phyloP scores from a whole-genome alignment of 2,113 vertebrate genomes.

The Sturnira hondurensis region DNA sequence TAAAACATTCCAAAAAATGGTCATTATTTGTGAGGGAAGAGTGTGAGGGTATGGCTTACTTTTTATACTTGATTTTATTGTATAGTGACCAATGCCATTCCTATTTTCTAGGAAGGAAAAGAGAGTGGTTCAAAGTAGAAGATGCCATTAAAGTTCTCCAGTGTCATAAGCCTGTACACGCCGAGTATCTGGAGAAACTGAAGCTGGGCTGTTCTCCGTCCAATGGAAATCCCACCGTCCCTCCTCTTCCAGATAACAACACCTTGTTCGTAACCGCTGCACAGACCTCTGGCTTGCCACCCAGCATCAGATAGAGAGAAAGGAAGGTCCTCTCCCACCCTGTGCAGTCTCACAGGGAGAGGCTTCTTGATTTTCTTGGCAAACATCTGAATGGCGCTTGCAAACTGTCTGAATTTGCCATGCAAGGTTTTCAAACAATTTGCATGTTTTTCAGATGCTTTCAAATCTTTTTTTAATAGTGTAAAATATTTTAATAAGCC shows the following conservation, averaged over 20 bases:
- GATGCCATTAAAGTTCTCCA: conserved; percentile 95
- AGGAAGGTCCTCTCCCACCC: conserved; percentile 56
- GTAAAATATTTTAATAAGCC: conserved; percentile 87
- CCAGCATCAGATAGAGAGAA: conserved; percentile 89
- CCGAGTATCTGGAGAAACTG: conserved; percentile 94
- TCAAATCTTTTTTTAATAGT: conserved; percentile 74
- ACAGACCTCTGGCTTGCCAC: conserved; percentile 88
- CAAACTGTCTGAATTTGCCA: conserved; percentile 78
- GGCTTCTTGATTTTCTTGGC: conserved; percentile 67
- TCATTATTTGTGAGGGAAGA: not conserved
- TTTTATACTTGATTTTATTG: not conserved
- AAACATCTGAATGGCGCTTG: conserved; percentile 74
- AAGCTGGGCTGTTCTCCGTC: conserved; percentile 87
- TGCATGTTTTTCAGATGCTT: conserved; percentile 74
- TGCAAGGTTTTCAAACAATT: conserved; percentile 74
- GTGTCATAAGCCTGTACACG: conserved; percentile 96
- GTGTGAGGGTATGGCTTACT: not conserved
- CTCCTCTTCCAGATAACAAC: conserved; percentile 84
- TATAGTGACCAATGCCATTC: not conserved
- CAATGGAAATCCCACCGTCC: conserved; percentile 85
- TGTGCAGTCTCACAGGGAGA: conserved; percentile 55
- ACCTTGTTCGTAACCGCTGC: conserved; percentile 87
- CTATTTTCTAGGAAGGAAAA: conserved; percentile 89
- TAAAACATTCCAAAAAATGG: not conserved
- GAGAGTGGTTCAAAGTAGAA: conserved; percentile 98